Base-by-base conservation (phyloP, 2,888 invertebrate genomes). In the Corbicula japonica region DNA sequence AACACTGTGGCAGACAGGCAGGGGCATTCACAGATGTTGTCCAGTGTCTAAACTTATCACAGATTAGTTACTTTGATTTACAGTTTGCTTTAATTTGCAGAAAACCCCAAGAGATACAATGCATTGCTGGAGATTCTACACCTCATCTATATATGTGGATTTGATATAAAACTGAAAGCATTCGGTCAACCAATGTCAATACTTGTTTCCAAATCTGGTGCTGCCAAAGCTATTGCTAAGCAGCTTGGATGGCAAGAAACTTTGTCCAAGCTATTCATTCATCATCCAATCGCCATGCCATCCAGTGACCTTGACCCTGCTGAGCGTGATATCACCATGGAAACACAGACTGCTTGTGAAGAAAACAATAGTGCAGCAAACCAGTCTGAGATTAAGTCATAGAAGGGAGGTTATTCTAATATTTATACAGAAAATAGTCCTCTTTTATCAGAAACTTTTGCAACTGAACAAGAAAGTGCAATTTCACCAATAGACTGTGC, bases 181-280 rank as follows among this genome's bases (percentile, higher is more conserved):
- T 91, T 89, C 74, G 85, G 90, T 80, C 88, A 93, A 91, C 74
- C 92, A 10, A 82, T 92, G 28, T 83, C 87, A 18, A 83, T 91
- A 23, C 73, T 93, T 32, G 90, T 91, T n/a, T 85, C 89, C 32
- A 90, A 89, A 62, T 69, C 86, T 3, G 86, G 76, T 23, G 88
- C 92, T n/a, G 87, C 92, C 44, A 91, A 89, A 79, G 77, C 85
- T 60, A 89, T 94, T 72, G 91, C 92, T 30, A 91, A 92, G 63
- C 93, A 92, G 73, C 83, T 92, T 4, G 91, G 95, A 6, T 95
- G 95, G 95, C 95, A 95, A 88, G 95, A 95, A 85, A 95, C 88
- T 5, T 65, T 93, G 18, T 86, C 89, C 28, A 89, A 91, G 34
- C 86, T 93, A 3, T 88, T 92, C 52, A 89, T 91, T 28, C 84